A percentile compares a stretch with the other conserved stretches of the same genome.
phyloP scores from a whole-genome alignment of 2,888 invertebrate species.

The Hesperia comma region DNA sequence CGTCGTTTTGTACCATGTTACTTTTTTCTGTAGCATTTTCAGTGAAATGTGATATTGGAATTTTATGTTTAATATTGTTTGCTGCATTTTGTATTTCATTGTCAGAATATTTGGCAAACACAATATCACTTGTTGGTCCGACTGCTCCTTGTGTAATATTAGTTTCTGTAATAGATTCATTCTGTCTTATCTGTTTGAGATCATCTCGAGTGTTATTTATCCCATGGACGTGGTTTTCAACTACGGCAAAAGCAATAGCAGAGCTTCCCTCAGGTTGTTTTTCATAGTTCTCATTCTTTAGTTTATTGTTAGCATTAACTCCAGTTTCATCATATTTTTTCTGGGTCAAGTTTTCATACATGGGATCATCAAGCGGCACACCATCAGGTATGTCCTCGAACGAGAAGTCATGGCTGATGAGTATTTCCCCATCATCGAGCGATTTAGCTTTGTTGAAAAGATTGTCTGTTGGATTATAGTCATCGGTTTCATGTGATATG shows the following conservation, averaged over 20 bases:
- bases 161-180: not conserved
- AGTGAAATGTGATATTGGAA: not conserved
- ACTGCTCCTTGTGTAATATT: not conserved
- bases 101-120: constrained; percentile 9
- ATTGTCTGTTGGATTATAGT: constrained; percentile 64
- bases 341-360: constrained; percentile 64
- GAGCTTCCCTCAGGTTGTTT: not conserved
- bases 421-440: constrained; percentile 60
- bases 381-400: constrained; percentile 75
- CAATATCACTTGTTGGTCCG: not conserved
- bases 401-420: constrained; percentile 67
- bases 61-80: not conserved
- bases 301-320: not conserved
- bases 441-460: constrained; percentile 68
- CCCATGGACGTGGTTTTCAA: not conserved
- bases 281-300: not conserved
- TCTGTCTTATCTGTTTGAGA: not conserved
- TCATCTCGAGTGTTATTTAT: not conserved
- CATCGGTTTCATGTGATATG: constrained; percentile 56
- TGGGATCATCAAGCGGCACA: constrained; percentile 70
- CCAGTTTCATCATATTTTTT: not conserved
- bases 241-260: not conserved
- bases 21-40: not conserved
- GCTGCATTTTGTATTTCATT: constrained; percentile 17
- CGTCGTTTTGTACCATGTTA: constrained; percentile 21